phyloP scores from a whole-genome alignment of 2,113 vertebrate genomes.

The Notechis scutatus region DNA sequence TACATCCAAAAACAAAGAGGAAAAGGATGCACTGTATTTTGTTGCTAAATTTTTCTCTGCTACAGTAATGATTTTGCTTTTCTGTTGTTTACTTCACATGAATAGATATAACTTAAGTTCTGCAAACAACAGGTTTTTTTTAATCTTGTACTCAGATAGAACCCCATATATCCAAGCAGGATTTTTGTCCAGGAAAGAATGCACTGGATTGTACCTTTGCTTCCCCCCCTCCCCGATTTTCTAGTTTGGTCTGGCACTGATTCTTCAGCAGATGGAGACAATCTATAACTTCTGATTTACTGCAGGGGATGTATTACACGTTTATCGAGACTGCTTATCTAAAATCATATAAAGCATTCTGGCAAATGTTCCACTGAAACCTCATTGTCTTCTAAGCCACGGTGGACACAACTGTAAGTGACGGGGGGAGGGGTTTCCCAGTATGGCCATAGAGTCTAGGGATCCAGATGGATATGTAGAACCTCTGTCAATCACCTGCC shows the following conservation, averaged over 20 bases:
- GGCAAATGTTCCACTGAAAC: slow-evolving; percentile 37
- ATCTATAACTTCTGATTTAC: slow-evolving; percentile 59
- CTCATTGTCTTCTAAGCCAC: slow-evolving; percentile 49
- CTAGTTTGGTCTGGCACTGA: slow-evolving; percentile 54
- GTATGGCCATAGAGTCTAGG: slow-evolving; percentile 35
- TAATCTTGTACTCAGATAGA: not conserved
- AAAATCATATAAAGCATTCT: slow-evolving; percentile 59
- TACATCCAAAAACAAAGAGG: not conserved
- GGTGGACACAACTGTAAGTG: slow-evolving; percentile 31
- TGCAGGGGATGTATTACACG: slow-evolving; percentile 50
- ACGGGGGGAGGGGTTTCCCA: slow-evolving; percentile 49
- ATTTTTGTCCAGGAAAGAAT: not conserved
- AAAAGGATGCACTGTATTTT: not conserved
- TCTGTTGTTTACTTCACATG: not conserved
- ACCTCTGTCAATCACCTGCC: not conserved
- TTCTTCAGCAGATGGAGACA: slow-evolving; percentile 60
- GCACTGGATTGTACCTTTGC: not conserved
- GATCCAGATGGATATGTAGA: slow-evolving; percentile 10
- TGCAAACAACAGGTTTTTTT: slow-evolving; percentile 26
- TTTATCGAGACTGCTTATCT: slow-evolving; percentile 66
- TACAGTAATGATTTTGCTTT: slow-evolving; percentile 23
- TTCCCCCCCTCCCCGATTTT: not conserved
- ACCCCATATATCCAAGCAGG: not conserved
- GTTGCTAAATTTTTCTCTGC: not conserved
- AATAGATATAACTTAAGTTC: slow-evolving; percentile 11